phyloP scores from a whole-genome alignment of 2,888 invertebrate genomes.

The Monopis laevigella region DNA sequence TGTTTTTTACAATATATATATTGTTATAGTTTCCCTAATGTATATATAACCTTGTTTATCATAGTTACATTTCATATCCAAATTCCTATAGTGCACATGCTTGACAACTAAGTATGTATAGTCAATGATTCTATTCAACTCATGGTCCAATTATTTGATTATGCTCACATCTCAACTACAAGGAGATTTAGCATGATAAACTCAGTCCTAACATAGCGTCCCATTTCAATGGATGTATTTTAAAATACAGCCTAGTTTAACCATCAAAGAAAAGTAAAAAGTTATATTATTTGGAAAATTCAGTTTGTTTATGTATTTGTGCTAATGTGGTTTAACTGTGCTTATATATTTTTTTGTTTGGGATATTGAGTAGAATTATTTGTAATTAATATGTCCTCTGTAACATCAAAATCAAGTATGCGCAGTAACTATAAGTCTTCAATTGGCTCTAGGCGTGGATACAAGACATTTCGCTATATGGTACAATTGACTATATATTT shows the following conservation, averaged over 20 bases:
- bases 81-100: constrained; percentile 4
- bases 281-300: too few relatives aligned
- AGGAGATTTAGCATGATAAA: constrained; percentile 41
- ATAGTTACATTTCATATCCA: too few relatives aligned
- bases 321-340: constrained; percentile 1
- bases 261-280: neutral
- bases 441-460: constrained; percentile 57
- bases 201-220: constrained; percentile 54
- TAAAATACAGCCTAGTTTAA: neutral
- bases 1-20: too few relatives aligned
- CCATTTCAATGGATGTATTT: constrained; percentile 46
- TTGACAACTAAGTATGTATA: constrained; percentile 6
- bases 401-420: constrained; percentile 55
- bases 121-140: constrained; percentile 1
- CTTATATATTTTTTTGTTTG: constrained; percentile 2
- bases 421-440: constrained; percentile 56
- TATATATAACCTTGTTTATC: too few relatives aligned
- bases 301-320: constrained; percentile 6
- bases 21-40: too few relatives aligned
- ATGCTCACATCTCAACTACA: constrained; percentile 43
- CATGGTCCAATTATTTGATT: constrained; percentile 51
- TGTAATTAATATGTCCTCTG: constrained; percentile 54
- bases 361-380: too few relatives aligned
- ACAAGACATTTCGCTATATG: constrained; percentile 60
- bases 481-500: too few relatives aligned